Conservation (phyloP, 2,888 invertebrate species). For the Crematogaster levior region DNA sequence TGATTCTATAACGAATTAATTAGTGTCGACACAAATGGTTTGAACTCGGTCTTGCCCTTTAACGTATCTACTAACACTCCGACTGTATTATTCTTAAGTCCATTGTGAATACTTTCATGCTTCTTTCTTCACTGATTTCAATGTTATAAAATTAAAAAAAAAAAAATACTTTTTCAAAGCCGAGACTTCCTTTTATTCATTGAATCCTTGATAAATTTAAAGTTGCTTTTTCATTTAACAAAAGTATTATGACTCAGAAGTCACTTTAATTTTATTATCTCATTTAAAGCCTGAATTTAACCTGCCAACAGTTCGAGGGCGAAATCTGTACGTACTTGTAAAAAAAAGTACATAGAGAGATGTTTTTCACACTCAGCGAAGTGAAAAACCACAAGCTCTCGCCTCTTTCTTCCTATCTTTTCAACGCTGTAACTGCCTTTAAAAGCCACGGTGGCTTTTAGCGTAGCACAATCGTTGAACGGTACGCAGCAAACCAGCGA, state of each 20-base stretch:
- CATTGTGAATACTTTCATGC: conserved; percentile 24
- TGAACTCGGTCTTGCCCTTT: conserved; percentile 42
- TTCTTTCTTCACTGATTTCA: neutral
- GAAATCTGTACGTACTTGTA: neutral
- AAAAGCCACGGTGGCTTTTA: conserved; percentile 77
- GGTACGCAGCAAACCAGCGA: conserved; percentile 65
- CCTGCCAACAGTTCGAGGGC: neutral
- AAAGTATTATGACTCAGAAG: neutral
- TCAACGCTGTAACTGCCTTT: conserved; percentile 68
- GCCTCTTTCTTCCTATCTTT: conserved; percentile 20
- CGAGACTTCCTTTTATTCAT: neutral
- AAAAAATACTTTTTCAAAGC: neutral
- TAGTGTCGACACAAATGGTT: conserved; percentile 49
- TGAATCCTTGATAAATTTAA: neutral
- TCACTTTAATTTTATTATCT: neutral
- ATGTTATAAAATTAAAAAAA: neutral
- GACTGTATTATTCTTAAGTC: conserved; percentile 28
- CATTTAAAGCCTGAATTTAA: neutral
- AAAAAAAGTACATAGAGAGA: neutral
- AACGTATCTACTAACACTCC: conserved; percentile 3
- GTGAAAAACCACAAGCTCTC: conserved; percentile 11
- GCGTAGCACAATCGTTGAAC: conserved; percentile 72
- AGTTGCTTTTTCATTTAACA: neutral
- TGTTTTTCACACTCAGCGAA: conserved; percentile 31
- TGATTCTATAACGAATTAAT: conserved; percentile 71